These are phyloP conservation scores for Melanotaenia boesemani DNA, from an alignment of 2,797 vertebrate genomes.

Conservation along the genomic window DNA sequence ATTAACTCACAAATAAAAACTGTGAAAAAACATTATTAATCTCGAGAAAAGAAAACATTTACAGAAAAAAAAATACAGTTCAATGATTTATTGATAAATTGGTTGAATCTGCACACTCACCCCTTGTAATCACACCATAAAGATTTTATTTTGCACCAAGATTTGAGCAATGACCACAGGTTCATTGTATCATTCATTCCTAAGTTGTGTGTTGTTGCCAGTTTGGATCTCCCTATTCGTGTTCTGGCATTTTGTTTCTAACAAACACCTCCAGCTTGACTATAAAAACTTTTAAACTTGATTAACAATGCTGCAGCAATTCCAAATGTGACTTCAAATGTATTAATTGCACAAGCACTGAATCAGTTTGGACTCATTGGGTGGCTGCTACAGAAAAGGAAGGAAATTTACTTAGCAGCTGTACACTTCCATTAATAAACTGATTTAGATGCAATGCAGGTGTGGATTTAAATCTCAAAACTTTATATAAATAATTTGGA, in stretches of 20 bases:
- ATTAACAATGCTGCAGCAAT: conserved; percentile 42
- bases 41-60: too few species aligned
- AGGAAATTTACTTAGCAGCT: conserved; percentile 46
- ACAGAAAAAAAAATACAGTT: too few species aligned
- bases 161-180: not conserved
- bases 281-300: conserved; percentile 46
- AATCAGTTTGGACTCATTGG: conserved; percentile 52
- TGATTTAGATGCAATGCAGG: conserved; percentile 49
- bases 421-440: conserved; percentile 54
- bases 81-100: not conserved
- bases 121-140: not conserved
- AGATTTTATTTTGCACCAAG: not conserved
- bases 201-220: conserved; percentile 31
- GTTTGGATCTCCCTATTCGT: conserved; percentile 17
- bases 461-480: conserved; percentile 45
- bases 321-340: conserved; percentile 44
- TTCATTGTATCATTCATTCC: not conserved
- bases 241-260: conserved; percentile 41
- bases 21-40: not conserved
- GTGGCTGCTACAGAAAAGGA: conserved; percentile 45
- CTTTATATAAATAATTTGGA: conserved; percentile 48
- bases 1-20: not conserved
- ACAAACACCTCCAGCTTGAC: conserved; percentile 55
- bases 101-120: not conserved
- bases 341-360: conserved; percentile 32